These are phyloP conservation scores for Pelecanoides urinatrix DNA, from an alignment of 2,113 vertebrate species.

Conservation along the genomic window DNA sequence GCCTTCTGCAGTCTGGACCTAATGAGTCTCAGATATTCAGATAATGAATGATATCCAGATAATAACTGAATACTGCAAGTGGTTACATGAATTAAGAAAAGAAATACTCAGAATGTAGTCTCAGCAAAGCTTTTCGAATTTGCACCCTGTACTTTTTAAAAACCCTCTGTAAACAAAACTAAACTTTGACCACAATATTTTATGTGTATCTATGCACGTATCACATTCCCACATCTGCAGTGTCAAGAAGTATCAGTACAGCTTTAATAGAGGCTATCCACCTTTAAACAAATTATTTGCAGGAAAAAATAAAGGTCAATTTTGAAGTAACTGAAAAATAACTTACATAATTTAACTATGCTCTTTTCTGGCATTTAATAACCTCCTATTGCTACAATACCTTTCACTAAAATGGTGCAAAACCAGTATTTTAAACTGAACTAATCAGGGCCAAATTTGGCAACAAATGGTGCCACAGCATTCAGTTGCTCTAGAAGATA, in stretches of 20 bases:
- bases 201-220: background rate
- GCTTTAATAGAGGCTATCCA: background rate
- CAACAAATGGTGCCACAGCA: background rate
- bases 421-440: background rate
- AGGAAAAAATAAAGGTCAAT: background rate
- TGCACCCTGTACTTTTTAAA: background rate
- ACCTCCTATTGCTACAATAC: background rate
- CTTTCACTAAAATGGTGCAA: background rate
- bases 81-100: background rate
- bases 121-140: background rate
- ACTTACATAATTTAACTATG: background rate
- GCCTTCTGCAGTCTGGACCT: background rate
- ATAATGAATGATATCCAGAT: background rate
- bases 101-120: background rate
- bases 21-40: background rate
- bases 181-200: background rate
- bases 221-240: background rate
- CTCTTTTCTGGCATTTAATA: background rate
- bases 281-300: background rate
- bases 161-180: background rate
- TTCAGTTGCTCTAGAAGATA: background rate
- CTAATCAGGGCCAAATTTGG: background rate
- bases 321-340: background rate
- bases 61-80: background rate
- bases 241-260: background rate